phyloP scores from a whole-genome alignment of 2,113 vertebrate species.

The Phalacrocorax carbo region DNA sequence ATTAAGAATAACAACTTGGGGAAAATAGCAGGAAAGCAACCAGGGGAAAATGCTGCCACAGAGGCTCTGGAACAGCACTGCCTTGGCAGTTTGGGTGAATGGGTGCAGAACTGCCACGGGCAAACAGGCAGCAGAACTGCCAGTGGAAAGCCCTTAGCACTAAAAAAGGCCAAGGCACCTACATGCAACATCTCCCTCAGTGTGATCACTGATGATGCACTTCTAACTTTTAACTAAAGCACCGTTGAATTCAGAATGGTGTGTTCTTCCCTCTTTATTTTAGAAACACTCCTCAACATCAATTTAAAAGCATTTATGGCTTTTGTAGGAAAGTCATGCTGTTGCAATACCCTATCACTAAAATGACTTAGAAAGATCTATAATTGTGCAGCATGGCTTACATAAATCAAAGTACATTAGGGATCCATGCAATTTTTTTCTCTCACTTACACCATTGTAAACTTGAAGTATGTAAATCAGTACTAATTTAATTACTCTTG shows the following conservation, averaged over 20 bases:
- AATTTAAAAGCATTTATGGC: not conserved
- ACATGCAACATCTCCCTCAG: not conserved
- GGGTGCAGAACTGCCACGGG: not conserved
- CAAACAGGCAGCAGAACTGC: not conserved
- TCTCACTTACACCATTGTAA: not conserved
- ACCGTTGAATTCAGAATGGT: not conserved
- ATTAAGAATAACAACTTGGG: not conserved
- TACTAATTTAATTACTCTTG: conserved; percentile 18
- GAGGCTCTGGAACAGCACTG: not conserved
- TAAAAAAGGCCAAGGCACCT: not conserved
- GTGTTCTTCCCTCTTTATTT: not conserved
- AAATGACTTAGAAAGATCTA: not conserved
- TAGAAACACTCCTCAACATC: not conserved
- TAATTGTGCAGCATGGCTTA: not conserved
- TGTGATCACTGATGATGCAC: not conserved
- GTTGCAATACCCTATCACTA: not conserved
- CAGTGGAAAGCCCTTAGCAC: fast-evolving
- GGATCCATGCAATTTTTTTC: not conserved
- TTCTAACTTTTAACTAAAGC: not conserved
- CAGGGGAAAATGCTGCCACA: not conserved
- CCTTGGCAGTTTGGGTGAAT: not conserved
- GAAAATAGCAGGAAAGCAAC: not conserved
- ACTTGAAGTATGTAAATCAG: conserved; percentile 1
- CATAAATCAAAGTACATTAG: not conserved
- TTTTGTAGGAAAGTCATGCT: not conserved